Base-by-base conservation (phyloP, 2,888 invertebrate genomes). In the Hydroisotoma schaefferi region DNA sequence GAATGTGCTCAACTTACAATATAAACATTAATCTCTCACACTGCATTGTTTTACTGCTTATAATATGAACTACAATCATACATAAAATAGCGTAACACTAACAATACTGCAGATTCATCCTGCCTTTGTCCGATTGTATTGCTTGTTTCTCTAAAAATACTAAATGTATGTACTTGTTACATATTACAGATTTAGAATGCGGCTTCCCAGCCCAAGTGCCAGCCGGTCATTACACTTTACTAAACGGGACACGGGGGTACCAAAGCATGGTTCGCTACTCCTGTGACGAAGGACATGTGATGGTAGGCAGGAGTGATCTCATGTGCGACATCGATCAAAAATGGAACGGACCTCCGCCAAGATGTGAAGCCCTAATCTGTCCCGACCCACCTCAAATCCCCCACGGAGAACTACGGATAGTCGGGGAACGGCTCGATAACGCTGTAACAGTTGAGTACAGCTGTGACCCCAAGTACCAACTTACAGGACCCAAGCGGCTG, bases 311-410 rank as follows among this genome's bases (percentile, higher is more conserved):
- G 27, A 86, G 90, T 0, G 81, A 88, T 68, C 81, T 94, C 15
- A 87, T 90, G 2, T 94, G 94, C 74, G 94, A 94, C 76, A 87
- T 92, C 71, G 93, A 94, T 73, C 91, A 91, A 76, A 82, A 91
- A 54, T 94, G 93, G 93, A 67, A 67, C 59, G 67, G 67, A 37
- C 76, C 77, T 29, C 77, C 77, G 26, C 77, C 77, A 0, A 61
- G 75, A 55, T 76, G 77, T 60, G 75, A 76, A 61, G 56, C 63
- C 33, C 46, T 67, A 8, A 44, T 85, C 68, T 90, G 90, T 74
- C 86, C 85, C 68, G 81, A 82, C 4, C 85, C 88, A 2, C 81
- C 84, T 0, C 80, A 81, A 59, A 83, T 87, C 33, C 73, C 80
- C n/a, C 85, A 88, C 74, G 87, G 76, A 6, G 67, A 63, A 29